These are phyloP conservation scores for Leptura quadrifasciata DNA, from an alignment of 2,888 invertebrate species.

Conservation along the genomic window DNA sequence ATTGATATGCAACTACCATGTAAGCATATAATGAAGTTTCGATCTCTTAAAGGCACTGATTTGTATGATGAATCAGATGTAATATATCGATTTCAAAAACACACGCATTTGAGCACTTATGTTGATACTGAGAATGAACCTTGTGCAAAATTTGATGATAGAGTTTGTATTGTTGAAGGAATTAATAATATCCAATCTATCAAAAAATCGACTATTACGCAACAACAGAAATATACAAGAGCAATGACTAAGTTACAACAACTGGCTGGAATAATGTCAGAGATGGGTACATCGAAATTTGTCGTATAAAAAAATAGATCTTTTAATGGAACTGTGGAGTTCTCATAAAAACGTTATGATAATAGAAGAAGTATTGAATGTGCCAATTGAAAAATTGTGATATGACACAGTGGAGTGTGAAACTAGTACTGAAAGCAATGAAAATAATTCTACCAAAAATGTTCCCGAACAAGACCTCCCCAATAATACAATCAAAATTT, in stretches of 20 bases:
- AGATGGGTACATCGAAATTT: conserved; percentile 1
- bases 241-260: conserved; percentile 16
- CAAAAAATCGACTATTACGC: neutral
- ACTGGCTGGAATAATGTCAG: conserved; percentile 9
- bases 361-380: conserved; percentile 2
- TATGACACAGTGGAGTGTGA: conserved; percentile 2
- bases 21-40: conserved; percentile 7
- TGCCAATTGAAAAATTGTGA: conserved; percentile 11
- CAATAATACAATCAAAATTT: conserved; percentile 8
- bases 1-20: neutral
- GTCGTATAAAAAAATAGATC: neutral
- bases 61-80: conserved; percentile 6
- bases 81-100: neutral
- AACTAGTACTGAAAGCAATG: neutral
- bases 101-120: neutral
- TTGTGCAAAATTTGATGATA: neutral
- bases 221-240: conserved; percentile 12
- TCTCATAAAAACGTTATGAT: conserved; percentile 11
- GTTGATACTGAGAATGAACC: neutral
- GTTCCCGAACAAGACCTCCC: neutral
- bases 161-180: neutral
- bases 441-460: conserved; percentile 7
- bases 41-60: conserved; percentile 4
- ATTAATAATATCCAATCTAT: neutral
- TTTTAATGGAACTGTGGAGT: neutral